Evolutionary conservation across 1,140 invertebrate genomes (phyloP), one percentile per base, ranked within the genome.

Genomic region (Odontomachus brunneus): DNA sequence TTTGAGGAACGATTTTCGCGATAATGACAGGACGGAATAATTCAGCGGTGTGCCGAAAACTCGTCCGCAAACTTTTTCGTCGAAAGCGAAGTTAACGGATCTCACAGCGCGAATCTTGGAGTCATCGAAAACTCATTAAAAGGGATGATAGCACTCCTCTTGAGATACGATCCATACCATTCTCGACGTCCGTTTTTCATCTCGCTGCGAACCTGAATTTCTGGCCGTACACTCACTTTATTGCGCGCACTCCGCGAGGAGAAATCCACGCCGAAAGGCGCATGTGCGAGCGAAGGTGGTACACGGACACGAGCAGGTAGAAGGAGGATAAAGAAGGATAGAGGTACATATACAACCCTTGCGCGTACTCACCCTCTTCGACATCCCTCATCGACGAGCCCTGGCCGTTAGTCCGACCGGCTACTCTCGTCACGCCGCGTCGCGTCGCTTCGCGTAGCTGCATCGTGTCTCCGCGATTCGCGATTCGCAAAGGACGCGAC

Each of bases 271-370:
- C 29, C 59, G 82, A 76, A 91, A 84, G 88, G 92, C 92, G 92
- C 92, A 93, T 92, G 92, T 88, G 89, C 91, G 85, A 84, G 88
- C 83, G 85, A 86, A 83, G 82, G 88, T 73, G 83, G 84, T 82
- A 33, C 29, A 33, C 29, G 81, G 57, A 24, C 15, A 69, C 63
- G 53, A 67, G 26, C 60, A 59, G 76, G 80, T 83, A 60, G 44
- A 62, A 49, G 19, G 57, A 67, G 48, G 55, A 71, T 60, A 84
- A 60, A 84, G 29, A 24, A 55, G 75, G 75, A 83, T 24, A 80
- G 72, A 60, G 72, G 48, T n/a, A 49, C 65, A 82, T 66, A 55
- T 63, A 74, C 73, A 49, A 78, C 82, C 85, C 82, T 65, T 69
- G 48, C 73, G 71, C 71, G 57, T 51, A 38, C 75, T 82, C 72